A percentile compares a stretch with the other conserved stretches of the same genome.
Conservation (phyloP, 2,113 vertebrate genomes). For the Physeter macrocephalus region DNA sequence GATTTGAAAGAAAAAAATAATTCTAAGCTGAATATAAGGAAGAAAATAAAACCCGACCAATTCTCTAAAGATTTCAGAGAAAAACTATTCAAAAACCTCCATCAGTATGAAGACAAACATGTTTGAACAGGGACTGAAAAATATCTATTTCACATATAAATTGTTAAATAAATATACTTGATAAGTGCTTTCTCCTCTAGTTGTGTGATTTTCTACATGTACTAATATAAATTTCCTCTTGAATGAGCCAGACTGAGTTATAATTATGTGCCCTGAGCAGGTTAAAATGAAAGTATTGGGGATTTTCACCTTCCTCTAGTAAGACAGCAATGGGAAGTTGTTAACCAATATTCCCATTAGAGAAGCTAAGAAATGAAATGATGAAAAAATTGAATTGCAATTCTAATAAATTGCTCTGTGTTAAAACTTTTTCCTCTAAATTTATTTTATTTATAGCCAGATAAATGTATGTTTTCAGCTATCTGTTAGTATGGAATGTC, state of each 20-base stretch:
- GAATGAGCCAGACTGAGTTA: neutral
- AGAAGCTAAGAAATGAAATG: slow-evolving; percentile 6
- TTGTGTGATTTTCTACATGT: slow-evolving; percentile 30
- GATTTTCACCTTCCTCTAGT: neutral
- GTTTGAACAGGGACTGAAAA: neutral
- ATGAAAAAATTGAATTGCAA: neutral
- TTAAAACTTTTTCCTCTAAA: slow-evolving; percentile 29
- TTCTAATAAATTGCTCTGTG: neutral
- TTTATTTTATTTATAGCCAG: slow-evolving; percentile 36
- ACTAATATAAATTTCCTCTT: neutral
- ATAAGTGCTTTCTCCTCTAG: neutral
- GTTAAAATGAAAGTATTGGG: slow-evolving; percentile 22
- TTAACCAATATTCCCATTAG: slow-evolving; percentile 5
- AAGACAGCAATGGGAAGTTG: neutral
- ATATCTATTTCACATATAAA: neutral
- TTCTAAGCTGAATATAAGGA: neutral
- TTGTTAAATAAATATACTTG: neutral
- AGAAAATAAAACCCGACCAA: neutral
- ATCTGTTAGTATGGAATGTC: slow-evolving; percentile 13
- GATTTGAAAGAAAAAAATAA: neutral
- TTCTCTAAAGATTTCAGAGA: neutral
- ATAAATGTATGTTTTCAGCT: slow-evolving; percentile 44
- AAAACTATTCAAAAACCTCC: neutral
- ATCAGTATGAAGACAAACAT: neutral
- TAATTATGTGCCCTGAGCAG: neutral